Percentiles rank a stretch among this genome's conserved stretches.
Evolutionary conservation across 2,797 vertebrate species (phyloP).

Genomic region (Labeo calbasu): DNA sequence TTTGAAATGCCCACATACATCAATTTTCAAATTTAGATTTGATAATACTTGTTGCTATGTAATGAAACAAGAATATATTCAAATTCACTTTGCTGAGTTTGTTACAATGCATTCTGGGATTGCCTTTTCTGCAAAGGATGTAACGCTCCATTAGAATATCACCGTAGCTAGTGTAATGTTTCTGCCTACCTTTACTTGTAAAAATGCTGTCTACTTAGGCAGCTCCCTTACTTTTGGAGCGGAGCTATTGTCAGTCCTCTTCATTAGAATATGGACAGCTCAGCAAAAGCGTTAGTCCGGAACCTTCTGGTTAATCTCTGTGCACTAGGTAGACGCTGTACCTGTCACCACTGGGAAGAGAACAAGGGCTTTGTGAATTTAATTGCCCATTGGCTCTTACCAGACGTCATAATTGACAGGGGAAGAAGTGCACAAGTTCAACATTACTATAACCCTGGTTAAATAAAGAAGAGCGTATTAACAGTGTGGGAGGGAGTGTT

Average conservation of each 20-base stretch:
- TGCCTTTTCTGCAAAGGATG: neutral
- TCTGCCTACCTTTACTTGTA: neutral
- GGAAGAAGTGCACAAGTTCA: constrained; percentile 22
- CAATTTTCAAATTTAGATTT: neutral
- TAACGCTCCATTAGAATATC: neutral
- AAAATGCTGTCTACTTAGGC: neutral
- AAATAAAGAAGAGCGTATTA: constrained; percentile 17
- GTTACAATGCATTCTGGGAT: neutral
- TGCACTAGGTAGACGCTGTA: neutral
- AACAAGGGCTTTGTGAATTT: constrained; percentile 33
- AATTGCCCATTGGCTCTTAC: constrained; percentile 21
- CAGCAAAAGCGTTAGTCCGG: neutral
- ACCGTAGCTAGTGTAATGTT: neutral
- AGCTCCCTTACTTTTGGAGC: neutral
- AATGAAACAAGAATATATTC: neutral
- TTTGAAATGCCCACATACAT: too few species aligned
- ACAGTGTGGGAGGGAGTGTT: constrained; percentile 4
- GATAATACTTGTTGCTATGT: neutral
- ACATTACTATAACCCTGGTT: constrained; percentile 10
- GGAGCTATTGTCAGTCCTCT: constrained; percentile 2
- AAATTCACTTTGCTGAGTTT: neutral
- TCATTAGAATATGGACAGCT: constrained; percentile 19
- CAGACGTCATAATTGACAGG: constrained; percentile 8
- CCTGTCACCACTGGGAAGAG: neutral
- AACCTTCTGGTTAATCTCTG: constrained; percentile 24